Evolutionary conservation across 2,888 invertebrate genomes (phyloP).

Genomic region (Copidosoma aretas): DNA sequence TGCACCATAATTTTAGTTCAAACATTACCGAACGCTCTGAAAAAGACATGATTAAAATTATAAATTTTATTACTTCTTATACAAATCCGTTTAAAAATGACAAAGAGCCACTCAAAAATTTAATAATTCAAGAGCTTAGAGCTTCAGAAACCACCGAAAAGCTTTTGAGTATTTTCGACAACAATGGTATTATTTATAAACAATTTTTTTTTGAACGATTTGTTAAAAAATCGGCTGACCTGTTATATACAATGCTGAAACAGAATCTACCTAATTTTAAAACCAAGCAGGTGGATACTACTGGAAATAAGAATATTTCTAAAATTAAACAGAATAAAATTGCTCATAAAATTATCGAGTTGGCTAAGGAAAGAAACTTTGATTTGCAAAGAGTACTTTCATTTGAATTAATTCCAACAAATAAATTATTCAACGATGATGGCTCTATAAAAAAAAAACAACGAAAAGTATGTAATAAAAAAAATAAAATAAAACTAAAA

Average conservation of each 20-base stretch:
- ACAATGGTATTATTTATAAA: too few species aligned
- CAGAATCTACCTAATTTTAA: too few species aligned
- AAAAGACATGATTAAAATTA: slow-evolving; percentile 9
- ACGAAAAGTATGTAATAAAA: too few species aligned
- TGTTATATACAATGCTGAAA: too few species aligned
- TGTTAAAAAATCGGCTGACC: too few species aligned
- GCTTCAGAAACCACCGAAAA: too few species aligned
- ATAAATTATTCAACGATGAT: slow-evolving; percentile 22
- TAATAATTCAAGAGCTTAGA: too few species aligned
- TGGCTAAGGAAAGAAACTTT: slow-evolving; percentile 20
- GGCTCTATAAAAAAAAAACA: background rate
- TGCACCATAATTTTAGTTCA: slow-evolving; percentile 6
- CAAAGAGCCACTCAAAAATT: background rate
- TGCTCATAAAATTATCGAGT: slow-evolving; percentile 20
- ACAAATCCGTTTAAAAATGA: slow-evolving; percentile 8
- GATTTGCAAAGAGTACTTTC: slow-evolving; percentile 14
- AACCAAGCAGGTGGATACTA: background rate
- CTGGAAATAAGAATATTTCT: background rate
- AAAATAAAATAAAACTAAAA: too few species aligned
- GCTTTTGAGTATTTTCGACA: too few species aligned
- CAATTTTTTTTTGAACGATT: too few species aligned
- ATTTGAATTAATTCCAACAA: slow-evolving; percentile 9
- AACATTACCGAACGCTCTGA: slow-evolving; percentile 17
- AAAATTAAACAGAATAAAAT: slow-evolving; percentile 5
- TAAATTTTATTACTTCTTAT: slow-evolving; percentile 2